Evolutionary conservation across 2,888 invertebrate genomes (phyloP).

Genomic region (Dolichomitus sp.): DNA sequence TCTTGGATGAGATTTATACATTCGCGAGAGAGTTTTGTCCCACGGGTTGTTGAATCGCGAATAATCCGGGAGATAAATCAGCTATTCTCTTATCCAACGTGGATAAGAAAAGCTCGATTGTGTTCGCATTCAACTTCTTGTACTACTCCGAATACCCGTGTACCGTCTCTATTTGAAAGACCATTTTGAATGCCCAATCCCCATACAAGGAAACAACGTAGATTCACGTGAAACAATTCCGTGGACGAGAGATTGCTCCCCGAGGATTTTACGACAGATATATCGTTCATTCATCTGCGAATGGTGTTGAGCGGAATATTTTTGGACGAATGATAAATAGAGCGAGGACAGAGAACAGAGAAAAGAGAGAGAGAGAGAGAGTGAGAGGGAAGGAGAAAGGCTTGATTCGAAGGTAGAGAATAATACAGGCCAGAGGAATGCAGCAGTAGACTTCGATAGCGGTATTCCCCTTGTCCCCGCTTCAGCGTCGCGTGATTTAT

Average conservation of each 20-base stretch:
- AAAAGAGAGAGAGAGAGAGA: constrained; percentile 48
- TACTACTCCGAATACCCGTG: neutral
- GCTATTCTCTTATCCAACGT: constrained; percentile 32
- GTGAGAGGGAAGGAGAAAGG: constrained; percentile 52
- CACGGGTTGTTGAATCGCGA: constrained; percentile 25
- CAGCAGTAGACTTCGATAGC: constrained; percentile 59
- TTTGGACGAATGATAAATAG: constrained; percentile 59
- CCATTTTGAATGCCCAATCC: constrained; percentile 36
- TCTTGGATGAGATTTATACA: constrained; percentile 48
- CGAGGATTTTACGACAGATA: constrained; percentile 42
- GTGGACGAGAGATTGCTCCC: constrained; percentile 20
- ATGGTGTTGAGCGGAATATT: constrained; percentile 41
- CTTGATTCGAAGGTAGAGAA: constrained; percentile 65
- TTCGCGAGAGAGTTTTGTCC: constrained; percentile 31
- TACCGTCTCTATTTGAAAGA: neutral
- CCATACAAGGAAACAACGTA: constrained; percentile 37
- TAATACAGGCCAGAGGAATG: constrained; percentile 74
- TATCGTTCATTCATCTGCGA: constrained; percentile 56
- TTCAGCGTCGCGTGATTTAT: constrained; percentile 79
- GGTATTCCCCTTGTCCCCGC: constrained; percentile 56
- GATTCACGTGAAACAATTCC: constrained; percentile 34
- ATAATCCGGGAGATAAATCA: constrained; percentile 49
- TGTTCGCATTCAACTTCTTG: neutral
- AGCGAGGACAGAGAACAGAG: constrained; percentile 60
- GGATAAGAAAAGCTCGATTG: constrained; percentile 41